These are phyloP conservation scores for Chymomyza costata DNA, from an alignment of 1,140 invertebrate species.

Conservation along the genomic window DNA sequence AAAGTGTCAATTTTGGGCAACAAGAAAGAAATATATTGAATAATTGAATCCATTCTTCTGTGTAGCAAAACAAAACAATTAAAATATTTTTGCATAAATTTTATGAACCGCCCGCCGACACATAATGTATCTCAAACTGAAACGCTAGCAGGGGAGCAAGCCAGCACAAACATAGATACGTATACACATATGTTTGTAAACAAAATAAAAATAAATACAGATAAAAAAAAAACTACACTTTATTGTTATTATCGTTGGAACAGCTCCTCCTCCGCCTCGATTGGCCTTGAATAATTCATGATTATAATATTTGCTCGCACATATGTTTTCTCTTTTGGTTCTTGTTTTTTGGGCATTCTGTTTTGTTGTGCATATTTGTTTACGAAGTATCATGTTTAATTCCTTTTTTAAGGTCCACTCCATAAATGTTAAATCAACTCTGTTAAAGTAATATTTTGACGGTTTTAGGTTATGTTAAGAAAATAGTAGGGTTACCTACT, in stretches of 20 bases:
- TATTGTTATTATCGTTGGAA: constrained; percentile 14
- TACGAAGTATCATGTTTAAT: constrained; percentile 40
- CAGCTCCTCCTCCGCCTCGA: constrained; percentile 10
- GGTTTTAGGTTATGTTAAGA: too few relatives aligned
- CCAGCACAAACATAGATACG: too few relatives aligned
- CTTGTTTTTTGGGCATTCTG: constrained; percentile 30
- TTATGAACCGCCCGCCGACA: too few relatives aligned
- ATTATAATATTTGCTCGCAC: constrained; percentile 36
- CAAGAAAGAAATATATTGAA: not conserved
- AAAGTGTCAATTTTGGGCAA: too few relatives aligned
- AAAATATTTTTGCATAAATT: constrained; percentile 49
- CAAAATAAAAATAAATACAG: constrained; percentile 12
- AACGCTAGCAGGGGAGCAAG: too few relatives aligned
- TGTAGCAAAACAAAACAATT: constrained; percentile 63
- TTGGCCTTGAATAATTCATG: constrained; percentile 71
- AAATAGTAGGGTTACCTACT: too few relatives aligned
- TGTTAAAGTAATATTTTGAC: too few relatives aligned
- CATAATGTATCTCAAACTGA: too few relatives aligned
- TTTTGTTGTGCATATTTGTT: constrained; percentile 54
- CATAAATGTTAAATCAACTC: too few relatives aligned
- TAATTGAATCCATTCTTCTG: too few relatives aligned
- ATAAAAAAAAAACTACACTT: constrained; percentile 29
- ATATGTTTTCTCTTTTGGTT: not conserved
- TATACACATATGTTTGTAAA: constrained; percentile 14
- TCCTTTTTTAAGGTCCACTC: too few relatives aligned